Evolutionary conservation across 2,888 invertebrate genomes (phyloP).

Genomic region (Pyrgus malvae): DNA sequence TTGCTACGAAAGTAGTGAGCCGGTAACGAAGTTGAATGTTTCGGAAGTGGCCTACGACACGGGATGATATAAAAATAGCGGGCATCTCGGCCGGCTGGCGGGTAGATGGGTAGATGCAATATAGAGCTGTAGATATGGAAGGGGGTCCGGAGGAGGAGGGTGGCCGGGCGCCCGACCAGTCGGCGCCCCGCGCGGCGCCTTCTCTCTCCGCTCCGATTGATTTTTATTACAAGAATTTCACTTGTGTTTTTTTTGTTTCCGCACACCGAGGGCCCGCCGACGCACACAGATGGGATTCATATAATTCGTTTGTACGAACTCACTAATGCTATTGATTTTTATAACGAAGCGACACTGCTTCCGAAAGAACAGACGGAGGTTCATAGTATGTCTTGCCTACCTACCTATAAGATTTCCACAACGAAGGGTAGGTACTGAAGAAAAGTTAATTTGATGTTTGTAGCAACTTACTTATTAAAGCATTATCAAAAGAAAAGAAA

Average conservation of each 20-base stretch:
- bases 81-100: conserved; percentile 38
- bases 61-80: conserved; percentile 32
- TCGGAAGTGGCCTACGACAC: conserved; percentile 31
- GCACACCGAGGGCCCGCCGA: conserved; percentile 64
- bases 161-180: conserved; percentile 63
- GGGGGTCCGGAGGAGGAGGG: conserved; percentile 42
- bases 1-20: conserved; percentile 29
- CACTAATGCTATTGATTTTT: conserved; percentile 82
- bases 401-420: too few relatives aligned
- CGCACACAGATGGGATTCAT: conserved; percentile 74
- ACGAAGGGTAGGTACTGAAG: too few relatives aligned
- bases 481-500: too few relatives aligned
- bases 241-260: conserved; percentile 76
- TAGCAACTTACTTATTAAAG: too few relatives aligned
- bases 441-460: too few relatives aligned
- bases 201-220: conserved; percentile 81
- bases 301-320: conserved; percentile 81
- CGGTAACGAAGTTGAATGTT: conserved; percentile 33
- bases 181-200: conserved; percentile 77
- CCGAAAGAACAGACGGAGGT: conserved; percentile 31
- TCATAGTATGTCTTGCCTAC: background rate
- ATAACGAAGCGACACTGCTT: conserved; percentile 67
- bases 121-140: conserved; percentile 59
- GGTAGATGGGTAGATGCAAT: conserved; percentile 68
- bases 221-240: conserved; percentile 82